A percentile compares a stretch with the other conserved stretches of the same genome.
Evolutionary conservation across 2,888 invertebrate genomes (phyloP).

Genomic region (Mimas tiliae): DNA sequence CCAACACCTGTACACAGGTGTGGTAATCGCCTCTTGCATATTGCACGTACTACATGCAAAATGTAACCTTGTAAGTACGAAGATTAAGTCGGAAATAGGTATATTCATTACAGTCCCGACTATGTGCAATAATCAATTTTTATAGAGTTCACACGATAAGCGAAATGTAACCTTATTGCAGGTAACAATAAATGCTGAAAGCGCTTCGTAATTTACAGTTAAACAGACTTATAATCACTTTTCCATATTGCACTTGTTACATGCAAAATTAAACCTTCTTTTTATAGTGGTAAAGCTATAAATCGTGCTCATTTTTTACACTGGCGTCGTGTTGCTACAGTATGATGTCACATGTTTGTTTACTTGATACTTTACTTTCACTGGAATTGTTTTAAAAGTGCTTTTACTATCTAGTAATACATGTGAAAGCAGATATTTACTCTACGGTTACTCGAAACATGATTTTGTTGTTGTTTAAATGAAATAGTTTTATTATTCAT

Average conservation of each 20-base stretch:
- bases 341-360: constrained; percentile 15
- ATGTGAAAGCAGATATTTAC: neutral
- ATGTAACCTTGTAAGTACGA: neutral
- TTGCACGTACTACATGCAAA: constrained; percentile 45
- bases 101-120: constrained; percentile 2
- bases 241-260: constrained; percentile 15
- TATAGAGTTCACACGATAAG: neutral
- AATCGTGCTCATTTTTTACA: constrained; percentile 5
- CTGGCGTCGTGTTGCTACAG: constrained; percentile 3
- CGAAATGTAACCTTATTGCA: neutral
- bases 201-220: neutral
- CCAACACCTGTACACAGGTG: constrained; percentile 5
- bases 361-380: constrained; percentile 4
- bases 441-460: neutral
- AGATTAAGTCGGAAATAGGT: constrained; percentile 14
- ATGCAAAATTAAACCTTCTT: constrained; percentile 3
- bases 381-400: neutral
- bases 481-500: too few relatives aligned
- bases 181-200: neutral
- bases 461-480: too few relatives aligned
- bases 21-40: constrained; percentile 21
- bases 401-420: constrained; percentile 5
- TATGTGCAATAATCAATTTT: constrained; percentile 7
- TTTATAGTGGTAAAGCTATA: neutral
- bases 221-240: constrained; percentile 36